These are phyloP conservation scores for Hetaerina titia DNA, from an alignment of 2,888 invertebrate species.

Conservation along the genomic window DNA sequence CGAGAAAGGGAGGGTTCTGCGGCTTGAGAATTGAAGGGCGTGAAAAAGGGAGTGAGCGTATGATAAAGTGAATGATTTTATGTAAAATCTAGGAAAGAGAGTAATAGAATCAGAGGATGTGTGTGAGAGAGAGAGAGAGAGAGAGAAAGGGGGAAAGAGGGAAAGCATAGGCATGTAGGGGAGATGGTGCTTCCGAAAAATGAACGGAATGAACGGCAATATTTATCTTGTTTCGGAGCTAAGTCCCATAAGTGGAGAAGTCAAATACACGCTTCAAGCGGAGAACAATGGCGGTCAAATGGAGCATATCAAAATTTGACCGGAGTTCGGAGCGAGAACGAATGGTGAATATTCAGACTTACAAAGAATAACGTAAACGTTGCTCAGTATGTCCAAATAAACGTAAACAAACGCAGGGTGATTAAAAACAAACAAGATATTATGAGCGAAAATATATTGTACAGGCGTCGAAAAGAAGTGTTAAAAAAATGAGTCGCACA, in stretches of 20 bases:
- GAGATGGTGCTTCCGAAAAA: neutral
- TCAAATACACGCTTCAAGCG: neutral
- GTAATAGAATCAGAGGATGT: too few relatives aligned
- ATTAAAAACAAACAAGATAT: neutral
- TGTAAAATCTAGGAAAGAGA: too few relatives aligned
- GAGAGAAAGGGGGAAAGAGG: neutral
- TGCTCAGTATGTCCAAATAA: neutral
- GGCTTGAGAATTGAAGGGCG: neutral
- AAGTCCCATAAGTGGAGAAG: neutral
- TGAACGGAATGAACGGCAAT: constrained; percentile 9
- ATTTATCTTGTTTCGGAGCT: neutral
- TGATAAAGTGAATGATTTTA: neutral
- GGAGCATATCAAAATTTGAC: constrained; percentile 2
- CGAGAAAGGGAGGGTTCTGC: neutral
- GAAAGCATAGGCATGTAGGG: neutral
- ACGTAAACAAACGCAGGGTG: neutral
- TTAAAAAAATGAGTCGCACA: too few relatives aligned
- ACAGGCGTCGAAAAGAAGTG: neutral
- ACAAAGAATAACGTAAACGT: neutral
- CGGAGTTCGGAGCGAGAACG: neutral
- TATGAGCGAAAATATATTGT: neutral
- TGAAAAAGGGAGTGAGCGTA: neutral
- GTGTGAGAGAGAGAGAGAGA: neutral
- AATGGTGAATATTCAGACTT: neutral
- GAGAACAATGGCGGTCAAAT: neutral